Base-by-base conservation (phyloP, 2,888 invertebrate species). In the Venusia cambrica region DNA sequence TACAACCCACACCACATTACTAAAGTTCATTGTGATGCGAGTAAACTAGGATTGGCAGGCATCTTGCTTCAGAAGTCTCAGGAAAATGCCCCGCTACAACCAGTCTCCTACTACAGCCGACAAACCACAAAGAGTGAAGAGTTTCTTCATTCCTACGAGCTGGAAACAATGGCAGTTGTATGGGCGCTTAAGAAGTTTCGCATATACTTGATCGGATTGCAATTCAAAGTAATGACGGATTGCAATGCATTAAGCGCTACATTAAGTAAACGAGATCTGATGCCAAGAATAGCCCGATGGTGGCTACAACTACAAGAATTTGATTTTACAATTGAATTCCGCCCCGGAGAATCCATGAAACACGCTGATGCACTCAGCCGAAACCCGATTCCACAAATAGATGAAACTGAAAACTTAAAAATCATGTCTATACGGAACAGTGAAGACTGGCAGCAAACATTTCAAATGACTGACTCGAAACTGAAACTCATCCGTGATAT, bases 91-190 rank as follows among this genome's bases (percentile, higher is more conserved):
- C 1, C 8, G 4, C 6, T 12, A 2, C 11, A 10, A 13, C 15
- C 19, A 1, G 25, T 33, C 1, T 19, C 33, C 1, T 33, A 33
- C 16, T 33, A n/a, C 7, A 33, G 33, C 11, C 12, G 26, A 1
- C 19, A 33, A 15, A 33, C 33, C n/a, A 10, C 11, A 1, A 5
- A 3, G 1, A 19, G 25, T 4, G 26, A 26, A 15, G 10, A 4
- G 1, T 4, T 10, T 9, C 16, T 7, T n/a, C 30, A 30, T 5
- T 30, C 30, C 2, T 30, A 16, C 7, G 30, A 30, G 11, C 4
- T 30, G 2, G 30, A 30, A 5, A 30, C 30, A 2, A 10, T 33
- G n/a, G 33, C 33, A 0, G 33, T 33, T 1, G 26, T 33, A 14
- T 3, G 6, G 1, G 11, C 33, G 3, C 20, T 33, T 2, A 18